Conservation (phyloP, 2,113 vertebrate genomes). For the Mola mola region DNA sequence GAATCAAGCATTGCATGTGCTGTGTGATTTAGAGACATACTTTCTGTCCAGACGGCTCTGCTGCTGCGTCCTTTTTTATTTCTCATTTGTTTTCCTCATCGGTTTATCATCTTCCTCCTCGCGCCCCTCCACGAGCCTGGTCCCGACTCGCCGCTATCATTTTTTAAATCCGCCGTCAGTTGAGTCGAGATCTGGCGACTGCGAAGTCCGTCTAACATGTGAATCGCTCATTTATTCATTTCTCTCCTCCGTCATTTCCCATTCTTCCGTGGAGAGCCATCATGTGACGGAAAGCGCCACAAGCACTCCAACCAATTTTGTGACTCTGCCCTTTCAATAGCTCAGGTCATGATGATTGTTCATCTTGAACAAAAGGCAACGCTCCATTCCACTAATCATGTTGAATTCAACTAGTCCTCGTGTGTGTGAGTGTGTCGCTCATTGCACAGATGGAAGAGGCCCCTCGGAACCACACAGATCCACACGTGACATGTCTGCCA, state of each 20-base stretch:
- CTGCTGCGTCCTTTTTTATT: too few relatives aligned
- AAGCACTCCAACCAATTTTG: background rate
- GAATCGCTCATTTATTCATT: background rate
- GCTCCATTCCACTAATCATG: constrained; percentile 6
- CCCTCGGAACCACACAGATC: too few relatives aligned
- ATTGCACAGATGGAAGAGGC: constrained; percentile 15
- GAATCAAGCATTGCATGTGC: too few relatives aligned
- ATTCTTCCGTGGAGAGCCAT: background rate
- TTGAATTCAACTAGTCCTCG: constrained; percentile 6
- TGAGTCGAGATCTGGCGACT: background rate
- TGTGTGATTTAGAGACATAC: too few relatives aligned
- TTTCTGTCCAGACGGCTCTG: too few relatives aligned
- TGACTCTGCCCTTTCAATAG: constrained; percentile 6
- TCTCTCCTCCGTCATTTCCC: background rate
- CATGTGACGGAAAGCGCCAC: background rate
- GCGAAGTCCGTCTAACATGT: background rate
- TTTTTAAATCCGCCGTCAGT: too few relatives aligned
- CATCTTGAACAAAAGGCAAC: constrained; percentile 18
- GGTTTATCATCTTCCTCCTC: too few relatives aligned
- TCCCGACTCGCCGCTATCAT: too few relatives aligned
- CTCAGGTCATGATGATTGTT: constrained; percentile 12
- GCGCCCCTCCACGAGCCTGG: too few relatives aligned
- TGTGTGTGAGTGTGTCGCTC: background rate
- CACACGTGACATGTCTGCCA: too few relatives aligned
- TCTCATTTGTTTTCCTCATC: too few relatives aligned